Percentiles rank a stretch among this genome's conserved stretches.
Conservation (phyloP, 1,140 invertebrate genomes). For the Gonioctena quinquepunctata region DNA sequence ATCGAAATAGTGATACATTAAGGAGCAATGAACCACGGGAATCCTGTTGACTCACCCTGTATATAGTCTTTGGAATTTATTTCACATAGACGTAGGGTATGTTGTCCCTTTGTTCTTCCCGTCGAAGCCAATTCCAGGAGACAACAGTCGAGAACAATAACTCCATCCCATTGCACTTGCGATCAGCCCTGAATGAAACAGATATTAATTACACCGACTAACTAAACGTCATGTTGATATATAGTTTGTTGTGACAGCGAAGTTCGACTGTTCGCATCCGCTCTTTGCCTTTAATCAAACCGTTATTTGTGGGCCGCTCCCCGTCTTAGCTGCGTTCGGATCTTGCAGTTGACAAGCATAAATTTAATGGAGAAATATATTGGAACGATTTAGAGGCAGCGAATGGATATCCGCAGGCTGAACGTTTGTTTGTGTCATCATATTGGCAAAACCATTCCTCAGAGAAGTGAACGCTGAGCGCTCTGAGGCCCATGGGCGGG, state of each 20-base stretch:
- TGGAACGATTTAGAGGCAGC: conserved; percentile 35
- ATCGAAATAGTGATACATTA: no score
- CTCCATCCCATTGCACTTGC: background rate
- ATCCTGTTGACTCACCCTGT: no score
- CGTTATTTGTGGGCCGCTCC: conserved; percentile 19
- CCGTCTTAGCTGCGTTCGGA: conserved; percentile 28
- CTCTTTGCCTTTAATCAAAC: conserved; percentile 28
- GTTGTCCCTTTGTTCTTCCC: no score
- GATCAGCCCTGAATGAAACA: background rate
- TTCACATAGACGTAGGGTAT: no score
- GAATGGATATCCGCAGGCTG: conserved; percentile 35
- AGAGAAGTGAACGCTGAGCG: background rate
- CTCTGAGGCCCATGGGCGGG: background rate
- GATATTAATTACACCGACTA: background rate
- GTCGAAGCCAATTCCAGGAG: no score
- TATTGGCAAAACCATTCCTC: conserved; percentile 18
- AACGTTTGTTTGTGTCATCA: conserved; percentile 38
- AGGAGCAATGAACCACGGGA: no score
- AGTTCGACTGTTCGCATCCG: conserved; percentile 24
- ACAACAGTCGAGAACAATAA: background rate
- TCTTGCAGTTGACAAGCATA: conserved; percentile 40
- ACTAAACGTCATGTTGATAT: conserved; percentile 16
- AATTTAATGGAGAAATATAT: conserved; percentile 42
- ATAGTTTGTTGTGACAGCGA: conserved; percentile 29
- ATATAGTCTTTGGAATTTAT: no score